Evolutionary conservation across 1,140 invertebrate genomes (phyloP).

Genomic region (Trypoxylus dichotomus): DNA sequence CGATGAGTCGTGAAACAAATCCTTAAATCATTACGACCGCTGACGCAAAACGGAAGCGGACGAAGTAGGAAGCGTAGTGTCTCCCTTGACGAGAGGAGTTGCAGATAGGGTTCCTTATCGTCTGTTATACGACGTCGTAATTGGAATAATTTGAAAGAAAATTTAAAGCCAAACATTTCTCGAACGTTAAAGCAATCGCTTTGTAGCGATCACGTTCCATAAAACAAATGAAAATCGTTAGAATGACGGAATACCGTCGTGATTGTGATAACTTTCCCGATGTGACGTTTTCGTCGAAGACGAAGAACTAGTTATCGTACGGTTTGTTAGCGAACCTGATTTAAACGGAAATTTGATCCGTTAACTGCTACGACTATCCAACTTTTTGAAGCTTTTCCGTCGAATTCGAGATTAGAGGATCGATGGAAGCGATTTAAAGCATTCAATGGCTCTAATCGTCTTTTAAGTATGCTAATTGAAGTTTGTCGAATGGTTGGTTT

Average conservation of each 20-base stretch:
- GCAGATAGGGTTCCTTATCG: background rate
- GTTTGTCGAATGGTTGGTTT: no score
- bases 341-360: background rate
- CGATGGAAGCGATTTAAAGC: no score
- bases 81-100: background rate
- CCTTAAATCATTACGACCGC: background rate
- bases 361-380: background rate
- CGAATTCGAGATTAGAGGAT: no score
- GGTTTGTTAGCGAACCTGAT: background rate
- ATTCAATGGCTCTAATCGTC: no score
- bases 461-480: no score
- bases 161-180: conserved; percentile 1
- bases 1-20: conserved; percentile 6
- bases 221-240: conserved; percentile 4
- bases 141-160: conserved; percentile 7
- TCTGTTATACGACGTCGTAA: background rate
- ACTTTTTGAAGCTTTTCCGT: background rate
- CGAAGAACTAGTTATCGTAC: background rate
- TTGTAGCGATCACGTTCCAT: background rate
- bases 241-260: background rate
- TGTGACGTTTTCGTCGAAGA: background rate
- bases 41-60: background rate
- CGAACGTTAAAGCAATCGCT: background rate
- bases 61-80: background rate
- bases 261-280: background rate